Evolutionary conservation across 1,140 invertebrate species (phyloP), one percentile per base, ranked within the genome.

Genomic region (Ceratosolen solmsi): DNA sequence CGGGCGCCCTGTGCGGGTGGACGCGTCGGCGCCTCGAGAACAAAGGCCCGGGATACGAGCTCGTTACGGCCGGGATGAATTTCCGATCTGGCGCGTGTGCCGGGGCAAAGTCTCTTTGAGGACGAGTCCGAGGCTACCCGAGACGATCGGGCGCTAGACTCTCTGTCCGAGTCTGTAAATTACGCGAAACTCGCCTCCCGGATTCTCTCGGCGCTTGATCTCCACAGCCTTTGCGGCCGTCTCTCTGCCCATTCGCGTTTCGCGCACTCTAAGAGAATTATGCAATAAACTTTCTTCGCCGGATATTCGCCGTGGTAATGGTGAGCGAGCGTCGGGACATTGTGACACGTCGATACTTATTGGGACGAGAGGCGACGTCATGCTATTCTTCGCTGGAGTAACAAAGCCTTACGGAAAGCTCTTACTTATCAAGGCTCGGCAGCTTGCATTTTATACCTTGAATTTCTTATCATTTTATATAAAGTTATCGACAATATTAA

Each of bases 51-150:
- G 36, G 20, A 49, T 20, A 30, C 56, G 72, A 76, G 80, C 68
- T 82, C 80, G 80, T 82, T 82, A 82, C 80, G 80, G 73, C 63
- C 25, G n/a, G 63, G 63, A 82, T 76, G 80, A 82, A 58, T 82
- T 76, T 82, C 73, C 80, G 72, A 76, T 75, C 20, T 60, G 20
- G 36, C 33, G n/a, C 30, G 68, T 25, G 65, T 41, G 30, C 49
- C 65, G n/a, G n/a, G 15, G 33, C 76, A 36, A 54, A 78, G 25
- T 79, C 78, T 68, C 78, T 79, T 79, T 71, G 78, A 79, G 2
- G 74, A 41, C 41, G n/a, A 36, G n/a, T 71, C 38, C 70, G 41
- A 15, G 1, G 41, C 15, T 71, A 9, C 41, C 22, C 41, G 15
- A 38, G 63, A 38, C 63, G 33, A 38, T 68, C 33, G 2, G n/a